These are phyloP conservation scores for Papilio polyxenes DNA, from an alignment of 1,140 invertebrate species.

Conservation along the genomic window DNA sequence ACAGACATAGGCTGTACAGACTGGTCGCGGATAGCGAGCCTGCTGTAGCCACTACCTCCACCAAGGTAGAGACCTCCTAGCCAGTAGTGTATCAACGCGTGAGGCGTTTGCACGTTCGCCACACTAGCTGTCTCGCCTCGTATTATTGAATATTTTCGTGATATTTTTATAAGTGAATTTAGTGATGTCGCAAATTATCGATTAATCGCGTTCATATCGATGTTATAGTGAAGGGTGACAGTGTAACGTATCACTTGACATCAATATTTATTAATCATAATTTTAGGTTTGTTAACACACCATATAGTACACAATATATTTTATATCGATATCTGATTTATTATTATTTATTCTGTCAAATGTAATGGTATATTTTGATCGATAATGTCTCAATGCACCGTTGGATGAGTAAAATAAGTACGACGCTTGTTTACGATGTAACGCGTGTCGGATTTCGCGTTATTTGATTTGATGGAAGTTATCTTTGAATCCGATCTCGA, in stretches of 20 bases:
- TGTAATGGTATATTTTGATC: conserved; percentile 33
- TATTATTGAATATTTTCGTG: conserved; percentile 30
- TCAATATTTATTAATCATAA: conserved; percentile 5
- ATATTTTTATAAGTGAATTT: conserved; percentile 43
- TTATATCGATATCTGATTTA: neutral
- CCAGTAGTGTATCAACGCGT: conserved; percentile 67
- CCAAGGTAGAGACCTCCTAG: conserved; percentile 37
- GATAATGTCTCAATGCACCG: conserved; percentile 37
- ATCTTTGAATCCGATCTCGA: conserved; percentile 63
- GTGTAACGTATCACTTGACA: neutral
- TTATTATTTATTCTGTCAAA: conserved; percentile 32
- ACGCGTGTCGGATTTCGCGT: conserved; percentile 57
- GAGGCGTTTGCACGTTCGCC: conserved; percentile 63
- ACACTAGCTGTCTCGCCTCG: conserved; percentile 18
- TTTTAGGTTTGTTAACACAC: conserved; percentile 10
- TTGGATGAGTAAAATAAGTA: conserved; percentile 41
- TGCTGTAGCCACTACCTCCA: conserved; percentile 45
- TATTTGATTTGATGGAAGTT: conserved; percentile 66
- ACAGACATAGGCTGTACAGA: conserved; percentile 52
- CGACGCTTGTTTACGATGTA: conserved; percentile 39
- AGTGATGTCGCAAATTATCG: conserved; percentile 35
- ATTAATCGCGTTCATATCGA: conserved; percentile 25
- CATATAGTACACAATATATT: neutral
- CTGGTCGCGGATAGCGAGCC: conserved; percentile 37
- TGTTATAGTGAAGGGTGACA: conserved; percentile 3